Conservation (phyloP, 2,113 vertebrate genomes). For the Corythoichthys intestinalis region DNA sequence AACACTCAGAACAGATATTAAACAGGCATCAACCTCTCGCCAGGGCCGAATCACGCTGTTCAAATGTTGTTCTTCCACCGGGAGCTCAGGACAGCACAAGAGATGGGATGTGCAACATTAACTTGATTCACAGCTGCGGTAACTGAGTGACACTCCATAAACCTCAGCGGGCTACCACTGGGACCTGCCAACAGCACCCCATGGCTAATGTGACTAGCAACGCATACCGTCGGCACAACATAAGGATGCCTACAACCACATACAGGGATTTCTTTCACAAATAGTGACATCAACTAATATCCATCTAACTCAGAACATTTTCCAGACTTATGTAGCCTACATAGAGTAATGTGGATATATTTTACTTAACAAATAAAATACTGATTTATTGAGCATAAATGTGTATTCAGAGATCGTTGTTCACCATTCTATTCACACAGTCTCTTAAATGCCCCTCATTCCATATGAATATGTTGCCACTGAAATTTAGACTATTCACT, state of each 20-base stretch:
- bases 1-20: slow-evolving; percentile 74
- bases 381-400: slow-evolving; percentile 13
- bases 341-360: slow-evolving; percentile 11
- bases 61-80: slow-evolving; percentile 75
- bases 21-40: slow-evolving; percentile 72
- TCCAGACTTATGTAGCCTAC: slow-evolving; percentile 19
- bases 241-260: slow-evolving; percentile 13
- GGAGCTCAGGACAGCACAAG: slow-evolving; percentile 67
- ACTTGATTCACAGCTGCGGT: slow-evolving; percentile 70
- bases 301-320: slow-evolving; percentile 18
- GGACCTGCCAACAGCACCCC: slow-evolving; percentile 57
- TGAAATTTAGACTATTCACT: too few relatives aligned
- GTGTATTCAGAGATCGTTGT: slow-evolving; percentile 3
- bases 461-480: too few relatives aligned
- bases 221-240: slow-evolving; percentile 27
- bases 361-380: slow-evolving; percentile 14
- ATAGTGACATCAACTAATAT: slow-evolving; percentile 9
- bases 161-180: slow-evolving; percentile 64
- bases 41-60: slow-evolving; percentile 72
- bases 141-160: slow-evolving; percentile 76
- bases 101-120: slow-evolving; percentile 76
- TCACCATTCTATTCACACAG: slow-evolving; percentile 20
- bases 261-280: slow-evolving; percentile 10
- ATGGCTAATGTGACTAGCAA: slow-evolving; percentile 64
- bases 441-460: slow-evolving; percentile 46